Conservation (phyloP, 2,888 invertebrate species). For the Meganola albula region DNA sequence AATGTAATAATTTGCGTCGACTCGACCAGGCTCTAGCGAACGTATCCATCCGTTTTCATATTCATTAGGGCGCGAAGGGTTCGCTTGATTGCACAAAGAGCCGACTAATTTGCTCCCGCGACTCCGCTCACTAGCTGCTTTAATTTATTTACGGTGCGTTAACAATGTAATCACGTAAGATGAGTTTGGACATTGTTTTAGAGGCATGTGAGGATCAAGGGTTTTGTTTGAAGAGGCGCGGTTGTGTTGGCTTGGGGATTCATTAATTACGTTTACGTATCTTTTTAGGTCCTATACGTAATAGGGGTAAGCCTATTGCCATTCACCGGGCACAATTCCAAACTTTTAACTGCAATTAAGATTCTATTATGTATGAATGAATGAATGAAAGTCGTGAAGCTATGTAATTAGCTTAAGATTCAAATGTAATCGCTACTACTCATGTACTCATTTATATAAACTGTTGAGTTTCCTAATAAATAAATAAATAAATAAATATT, state of each 20-base stretch:
- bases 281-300: too few relatives aligned
- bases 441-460: too few relatives aligned
- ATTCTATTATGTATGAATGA: too few relatives aligned
- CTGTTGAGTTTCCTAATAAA: too few relatives aligned
- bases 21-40: conserved; percentile 43
- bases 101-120: conserved; percentile 68
- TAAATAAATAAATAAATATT: too few relatives aligned
- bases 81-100: conserved; percentile 78
- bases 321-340: too few relatives aligned
- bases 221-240: conserved; percentile 5
- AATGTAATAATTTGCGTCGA: conserved; percentile 57
- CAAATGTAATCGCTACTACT: too few relatives aligned
- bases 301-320: too few relatives aligned
- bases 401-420: too few relatives aligned
- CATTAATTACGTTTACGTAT: too few relatives aligned
- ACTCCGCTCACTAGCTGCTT: conserved; percentile 50
- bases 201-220: conserved; percentile 8
- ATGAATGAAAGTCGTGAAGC: too few relatives aligned
- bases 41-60: conserved; percentile 69
- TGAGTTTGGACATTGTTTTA: conserved; percentile 17
- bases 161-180: conserved; percentile 37
- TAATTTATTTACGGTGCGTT: conserved; percentile 59
- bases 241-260: not conserved
- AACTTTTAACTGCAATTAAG: too few relatives aligned
- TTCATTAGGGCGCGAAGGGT: conserved; percentile 73